Percentiles rank a stretch among this genome's conserved stretches.
Evolutionary conservation across 2,888 invertebrate genomes (phyloP).

Genomic region (Priocnemis perturbator): DNA sequence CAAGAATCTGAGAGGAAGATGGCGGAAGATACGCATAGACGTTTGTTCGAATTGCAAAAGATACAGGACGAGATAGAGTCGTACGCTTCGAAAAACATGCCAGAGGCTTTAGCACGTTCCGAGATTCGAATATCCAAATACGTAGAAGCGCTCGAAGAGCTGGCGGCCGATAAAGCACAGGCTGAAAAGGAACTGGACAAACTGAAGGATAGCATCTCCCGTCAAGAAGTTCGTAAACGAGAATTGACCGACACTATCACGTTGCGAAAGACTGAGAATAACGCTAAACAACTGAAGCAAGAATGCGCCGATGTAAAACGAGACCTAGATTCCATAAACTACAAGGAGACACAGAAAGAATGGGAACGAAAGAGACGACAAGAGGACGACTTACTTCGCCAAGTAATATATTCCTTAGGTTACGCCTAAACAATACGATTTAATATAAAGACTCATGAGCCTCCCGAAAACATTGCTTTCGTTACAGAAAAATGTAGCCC

Average conservation of each 20-base stretch:
- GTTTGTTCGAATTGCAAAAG: slow-evolving; percentile 77
- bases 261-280: slow-evolving; percentile 60
- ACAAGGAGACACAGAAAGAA: slow-evolving; percentile 78
- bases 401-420: slow-evolving; percentile 61
- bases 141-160: slow-evolving; percentile 74
- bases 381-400: slow-evolving; percentile 77
- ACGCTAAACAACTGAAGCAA: slow-evolving; percentile 65
- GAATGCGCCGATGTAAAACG: slow-evolving; percentile 61
- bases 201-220: slow-evolving; percentile 60
- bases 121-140: slow-evolving; percentile 73
- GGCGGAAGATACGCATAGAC: slow-evolving; percentile 74
- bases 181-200: slow-evolving; percentile 70
- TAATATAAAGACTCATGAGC: neutral
- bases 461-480: neutral
- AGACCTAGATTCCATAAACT: slow-evolving; percentile 80
- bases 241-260: slow-evolving; percentile 64
- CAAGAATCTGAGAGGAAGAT: slow-evolving; percentile 75
- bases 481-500: slow-evolving; percentile 64
- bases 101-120: no score
- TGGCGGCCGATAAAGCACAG: slow-evolving; percentile 76
- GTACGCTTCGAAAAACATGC: slow-evolving; percentile 59
- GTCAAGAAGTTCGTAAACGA: slow-evolving; percentile 64
- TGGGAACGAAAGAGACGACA: slow-evolving; percentile 77
- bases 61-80: slow-evolving; percentile 78
- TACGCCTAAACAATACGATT: neutral